Conservation (phyloP, 2,113 vertebrate species). For the Corythaixoides concolor region DNA sequence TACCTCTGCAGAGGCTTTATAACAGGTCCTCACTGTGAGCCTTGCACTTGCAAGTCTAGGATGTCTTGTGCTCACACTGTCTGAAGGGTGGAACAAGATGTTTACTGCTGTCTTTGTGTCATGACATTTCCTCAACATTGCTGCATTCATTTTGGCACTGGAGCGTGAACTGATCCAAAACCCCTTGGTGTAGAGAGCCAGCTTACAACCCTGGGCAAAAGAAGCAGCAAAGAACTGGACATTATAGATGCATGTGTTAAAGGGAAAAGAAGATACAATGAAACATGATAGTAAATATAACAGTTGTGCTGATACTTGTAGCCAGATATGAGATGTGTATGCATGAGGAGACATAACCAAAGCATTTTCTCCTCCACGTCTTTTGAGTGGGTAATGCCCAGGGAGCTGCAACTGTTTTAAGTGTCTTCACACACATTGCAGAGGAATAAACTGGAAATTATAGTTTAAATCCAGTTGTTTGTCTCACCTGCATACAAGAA, state of each 20-base stretch:
- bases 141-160: neutral
- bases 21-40: neutral
- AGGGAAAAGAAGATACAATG: neutral
- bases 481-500: neutral
- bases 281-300: neutral
- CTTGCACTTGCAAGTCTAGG: neutral
- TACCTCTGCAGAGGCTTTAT: neutral
- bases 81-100: neutral
- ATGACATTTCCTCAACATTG: neutral
- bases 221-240: neutral
- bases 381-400: neutral
- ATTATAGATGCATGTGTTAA: rapidly evolving
- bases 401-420: neutral
- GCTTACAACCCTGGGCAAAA: neutral
- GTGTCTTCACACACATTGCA: neutral
- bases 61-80: neutral
- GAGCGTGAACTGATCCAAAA: neutral
- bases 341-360: neutral
- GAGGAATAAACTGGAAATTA: rapidly evolving
- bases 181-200: neutral
- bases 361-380: neutral
- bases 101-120: neutral
- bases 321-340: neutral
- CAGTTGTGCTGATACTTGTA: neutral
- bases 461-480: neutral